phyloP scores from a whole-genome alignment of 2,888 invertebrate genomes.

The Platycheirus rosarum region DNA sequence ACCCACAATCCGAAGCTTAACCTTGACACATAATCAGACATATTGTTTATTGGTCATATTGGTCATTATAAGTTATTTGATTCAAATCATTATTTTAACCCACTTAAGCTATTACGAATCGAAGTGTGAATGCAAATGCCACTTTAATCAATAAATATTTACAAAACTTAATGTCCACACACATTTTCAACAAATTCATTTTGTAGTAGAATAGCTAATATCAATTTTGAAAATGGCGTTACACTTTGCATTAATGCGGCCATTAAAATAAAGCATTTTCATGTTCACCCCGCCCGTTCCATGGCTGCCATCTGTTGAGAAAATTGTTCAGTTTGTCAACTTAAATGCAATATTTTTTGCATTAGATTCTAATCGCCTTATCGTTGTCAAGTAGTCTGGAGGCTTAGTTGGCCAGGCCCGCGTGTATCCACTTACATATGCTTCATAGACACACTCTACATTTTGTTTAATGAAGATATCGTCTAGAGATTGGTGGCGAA shows the following conservation, averaged over 20 bases:
- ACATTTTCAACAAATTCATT: slow-evolving; percentile 3
- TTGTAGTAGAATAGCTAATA: slow-evolving; percentile 38
- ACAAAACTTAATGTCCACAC: slow-evolving; percentile 56
- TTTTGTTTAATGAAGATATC: slow-evolving; percentile 66
- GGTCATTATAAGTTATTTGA: no score
- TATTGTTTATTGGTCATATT: not conserved
- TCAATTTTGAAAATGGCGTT: slow-evolving; percentile 65
- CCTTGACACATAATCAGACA: not conserved
- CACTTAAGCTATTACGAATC: not conserved
- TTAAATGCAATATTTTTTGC: slow-evolving; percentile 59
- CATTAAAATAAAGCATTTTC: slow-evolving; percentile 51
- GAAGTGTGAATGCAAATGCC: slow-evolving; percentile 12
- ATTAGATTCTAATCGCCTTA: slow-evolving; percentile 63
- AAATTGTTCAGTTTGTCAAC: slow-evolving; percentile 69
- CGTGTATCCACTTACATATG: slow-evolving; percentile 31
- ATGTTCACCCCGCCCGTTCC: not conserved
- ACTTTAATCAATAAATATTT: slow-evolving; percentile 30
- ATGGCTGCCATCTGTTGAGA: slow-evolving; percentile 8
- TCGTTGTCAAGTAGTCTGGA: not conserved
- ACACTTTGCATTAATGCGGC: slow-evolving; percentile 45
- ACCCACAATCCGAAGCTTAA: not conserved
- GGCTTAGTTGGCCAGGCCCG: no score
- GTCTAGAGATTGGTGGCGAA: slow-evolving; percentile 66
- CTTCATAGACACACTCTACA: no score
- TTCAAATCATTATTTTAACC: slow-evolving; percentile 10